Percentiles rank a stretch among this genome's conserved stretches.
Evolutionary conservation across 1,140 invertebrate species (phyloP).

Genomic region (Phymastichus coffea): DNA sequence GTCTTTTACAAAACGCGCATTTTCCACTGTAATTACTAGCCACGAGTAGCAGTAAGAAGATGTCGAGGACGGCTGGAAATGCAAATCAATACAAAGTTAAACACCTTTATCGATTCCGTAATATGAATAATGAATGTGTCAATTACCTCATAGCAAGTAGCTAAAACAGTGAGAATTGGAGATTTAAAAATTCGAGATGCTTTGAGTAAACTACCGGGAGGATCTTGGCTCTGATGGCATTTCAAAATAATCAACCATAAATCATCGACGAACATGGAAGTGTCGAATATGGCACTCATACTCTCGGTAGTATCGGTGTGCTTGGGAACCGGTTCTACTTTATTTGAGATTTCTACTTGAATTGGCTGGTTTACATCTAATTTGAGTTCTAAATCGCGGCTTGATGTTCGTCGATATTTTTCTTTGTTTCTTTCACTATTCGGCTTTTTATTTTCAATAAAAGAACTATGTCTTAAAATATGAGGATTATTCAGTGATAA

Average conservation of each 20-base stretch:
- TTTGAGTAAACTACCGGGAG: constrained; percentile 62
- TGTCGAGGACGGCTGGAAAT: constrained; percentile 63
- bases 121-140: not conserved
- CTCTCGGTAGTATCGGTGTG: not conserved
- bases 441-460: constrained; percentile 2
- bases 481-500: constrained; percentile 40
- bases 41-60: constrained; percentile 65
- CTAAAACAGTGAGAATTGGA: constrained; percentile 64
- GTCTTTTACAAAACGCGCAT: constrained; percentile 46
- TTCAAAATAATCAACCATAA: constrained; percentile 64
- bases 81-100: not conserved
- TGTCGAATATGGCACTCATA: not conserved
- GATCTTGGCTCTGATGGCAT: constrained; percentile 68
- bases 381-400: constrained; percentile 30
- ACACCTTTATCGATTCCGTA: not conserved
- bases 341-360: not conserved
- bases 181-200: constrained; percentile 59
- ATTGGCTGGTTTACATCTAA: too few relatives aligned
- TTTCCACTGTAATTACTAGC: constrained; percentile 56
- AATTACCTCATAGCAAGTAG: constrained; percentile 67
- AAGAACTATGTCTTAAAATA: constrained; percentile 20
- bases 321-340: not conserved
- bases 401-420: constrained; percentile 28
- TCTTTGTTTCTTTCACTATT: constrained; percentile 30
- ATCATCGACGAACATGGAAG: constrained; percentile 43